phyloP scores from a whole-genome alignment of 2,113 vertebrate genomes.

The Rhinogobius similis region DNA sequence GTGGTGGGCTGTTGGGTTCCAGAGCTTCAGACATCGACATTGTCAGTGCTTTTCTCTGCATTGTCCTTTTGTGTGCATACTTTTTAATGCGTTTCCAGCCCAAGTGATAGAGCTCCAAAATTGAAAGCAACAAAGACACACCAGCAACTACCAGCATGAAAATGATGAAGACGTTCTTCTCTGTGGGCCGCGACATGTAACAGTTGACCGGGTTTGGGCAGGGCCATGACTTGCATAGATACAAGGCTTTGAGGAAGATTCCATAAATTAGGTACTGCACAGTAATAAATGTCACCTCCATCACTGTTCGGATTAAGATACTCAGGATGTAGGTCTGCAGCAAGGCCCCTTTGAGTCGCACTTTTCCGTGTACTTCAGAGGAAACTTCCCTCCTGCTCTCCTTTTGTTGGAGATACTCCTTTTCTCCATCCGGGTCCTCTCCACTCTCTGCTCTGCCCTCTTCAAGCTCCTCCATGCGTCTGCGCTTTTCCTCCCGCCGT shows the following conservation, averaged over 20 bases:
- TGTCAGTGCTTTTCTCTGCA: slow-evolving; percentile 36
- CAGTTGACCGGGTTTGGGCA: slow-evolving; percentile 95
- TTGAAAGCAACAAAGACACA: slow-evolving; percentile 89
- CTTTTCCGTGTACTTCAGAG: slow-evolving; percentile 74
- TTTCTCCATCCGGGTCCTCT: slow-evolving; percentile 64
- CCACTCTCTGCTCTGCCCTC: slow-evolving; percentile 24
- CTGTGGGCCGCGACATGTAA: slow-evolving; percentile 93
- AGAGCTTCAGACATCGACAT: slow-evolving; percentile 26
- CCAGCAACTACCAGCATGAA: slow-evolving; percentile 94
- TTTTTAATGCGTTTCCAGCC: slow-evolving; percentile 85
- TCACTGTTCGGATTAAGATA: slow-evolving; percentile 88
- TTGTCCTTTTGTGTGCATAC: slow-evolving; percentile 43
- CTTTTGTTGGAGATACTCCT: slow-evolving; percentile 77
- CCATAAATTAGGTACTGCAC: slow-evolving; percentile 93
- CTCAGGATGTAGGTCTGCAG: slow-evolving; percentile 91
- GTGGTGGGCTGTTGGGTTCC: slow-evolving; percentile 63
- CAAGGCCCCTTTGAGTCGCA: slow-evolving; percentile 85
- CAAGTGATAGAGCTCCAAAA: slow-evolving; percentile 90
- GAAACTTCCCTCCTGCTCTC: slow-evolving; percentile 57
- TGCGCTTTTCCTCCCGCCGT: slow-evolving; percentile 87
- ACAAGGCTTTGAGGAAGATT: slow-evolving; percentile 88
- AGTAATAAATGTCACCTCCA: slow-evolving; percentile 93
- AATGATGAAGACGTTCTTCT: slow-evolving; percentile 97
- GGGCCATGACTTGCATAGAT: slow-evolving; percentile 85
- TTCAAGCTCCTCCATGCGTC: slow-evolving; percentile 72